Base-by-base conservation (phyloP, 1,140 invertebrate species). In the Drosophila kikkawai region DNA sequence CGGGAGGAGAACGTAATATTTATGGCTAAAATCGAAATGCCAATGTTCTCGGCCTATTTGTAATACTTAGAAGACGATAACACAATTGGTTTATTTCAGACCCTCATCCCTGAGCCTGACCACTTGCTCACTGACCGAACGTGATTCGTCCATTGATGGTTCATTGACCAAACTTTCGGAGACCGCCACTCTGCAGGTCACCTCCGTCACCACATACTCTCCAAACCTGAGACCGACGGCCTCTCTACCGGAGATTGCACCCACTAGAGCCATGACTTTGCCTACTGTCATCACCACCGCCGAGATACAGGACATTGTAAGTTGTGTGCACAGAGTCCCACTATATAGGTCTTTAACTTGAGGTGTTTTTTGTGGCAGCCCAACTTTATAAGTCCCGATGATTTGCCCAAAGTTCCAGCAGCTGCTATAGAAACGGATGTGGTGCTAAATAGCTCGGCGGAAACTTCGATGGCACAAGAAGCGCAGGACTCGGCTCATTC, bases 221-320 rank as follows among this genome's bases (percentile, higher is more conserved):
- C 69, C 80, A 45, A 73, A 63, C 61, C 45, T 79, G 42, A 75
- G 66, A 51, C 76, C 83, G 17, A 59, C 76, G 9, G 80, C 77
- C 41, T 51, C 48, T 17, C n/a, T 17, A 34, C 34, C 48, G 29
- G 83, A 87, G 37, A 66, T 71, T 44, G 74, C 69, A 53, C 70
- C 83, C 51, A 80, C 77, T 7, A 68, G 48, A 57, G 65, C 59
- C 13, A 87, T 88, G 80, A 37, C 69, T 17, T 84, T 80, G 4
- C 73, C 84, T 0, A 78, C 75, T 36, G 50, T 88, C 9, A 63
- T 84, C 4, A 84, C 84, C n/a, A 88, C 73, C 41, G 84, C 75
- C 8, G 80, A 78, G 59, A 75, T 87, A 56, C 76, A 74, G 39
- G 68, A 84, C 45, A 64, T 75, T 56, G 84, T 87, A 73, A 78